A percentile compares a stretch with the other conserved stretches of the same genome.
These are phyloP conservation scores for Vicugna pacos DNA, from an alignment of 2,113 vertebrate species.

Conservation along the genomic window DNA sequence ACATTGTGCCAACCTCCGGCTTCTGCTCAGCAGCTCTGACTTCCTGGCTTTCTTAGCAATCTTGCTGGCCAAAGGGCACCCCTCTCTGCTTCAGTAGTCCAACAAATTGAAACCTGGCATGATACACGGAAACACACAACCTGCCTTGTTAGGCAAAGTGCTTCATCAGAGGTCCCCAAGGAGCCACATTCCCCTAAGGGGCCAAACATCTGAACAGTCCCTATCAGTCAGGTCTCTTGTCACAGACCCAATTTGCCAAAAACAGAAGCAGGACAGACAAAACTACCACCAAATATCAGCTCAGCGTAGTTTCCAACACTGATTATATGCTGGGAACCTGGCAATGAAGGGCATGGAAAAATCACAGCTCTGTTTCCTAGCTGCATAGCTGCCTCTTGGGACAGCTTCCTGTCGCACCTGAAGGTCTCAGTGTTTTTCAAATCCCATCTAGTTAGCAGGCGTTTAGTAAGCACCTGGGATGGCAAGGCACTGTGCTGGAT, in stretches of 20 bases:
- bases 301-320: background rate
- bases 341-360: background rate
- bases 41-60: constrained; percentile 26
- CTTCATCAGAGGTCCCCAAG: constrained; percentile 9
- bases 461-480: background rate
- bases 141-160: constrained; percentile 8
- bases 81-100: background rate
- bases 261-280: constrained; percentile 47
- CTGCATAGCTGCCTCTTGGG: background rate
- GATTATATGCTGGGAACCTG: background rate
- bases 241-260: constrained; percentile 48
- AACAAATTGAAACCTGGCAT: background rate
- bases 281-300: background rate
- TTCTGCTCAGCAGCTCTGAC: constrained; percentile 45
- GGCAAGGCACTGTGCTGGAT: background rate
- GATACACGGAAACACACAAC: background rate
- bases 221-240: background rate
- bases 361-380: background rate
- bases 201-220: constrained; percentile 34
- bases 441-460: background rate
- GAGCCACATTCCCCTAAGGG: background rate
- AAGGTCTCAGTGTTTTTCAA: constrained; percentile 41
- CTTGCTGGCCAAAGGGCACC: background rate
- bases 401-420: background rate
- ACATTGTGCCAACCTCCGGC: background rate